Percentiles rank a stretch among this genome's conserved stretches.
Conservation (phyloP, 2,113 vertebrate genomes). For the Microtus oregoni region DNA sequence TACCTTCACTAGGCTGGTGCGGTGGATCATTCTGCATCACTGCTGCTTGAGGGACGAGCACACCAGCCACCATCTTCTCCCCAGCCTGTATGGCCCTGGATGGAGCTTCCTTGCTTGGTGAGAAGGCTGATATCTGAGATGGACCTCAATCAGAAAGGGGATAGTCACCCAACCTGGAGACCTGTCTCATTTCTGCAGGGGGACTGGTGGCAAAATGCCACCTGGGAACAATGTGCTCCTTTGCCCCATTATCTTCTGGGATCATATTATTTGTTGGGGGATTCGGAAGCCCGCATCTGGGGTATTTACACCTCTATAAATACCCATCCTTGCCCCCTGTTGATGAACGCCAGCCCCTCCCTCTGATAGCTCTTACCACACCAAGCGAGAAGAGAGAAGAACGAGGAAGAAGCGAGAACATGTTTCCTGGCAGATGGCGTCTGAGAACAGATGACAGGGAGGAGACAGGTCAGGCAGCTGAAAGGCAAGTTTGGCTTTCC, state of each 20-base stretch:
- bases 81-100: background rate
- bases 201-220: background rate
- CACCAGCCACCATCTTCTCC: background rate
- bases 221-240: background rate
- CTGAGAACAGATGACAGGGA: conserved; percentile 74
- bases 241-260: background rate
- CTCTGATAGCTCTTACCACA: conserved; percentile 47
- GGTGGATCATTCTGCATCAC: background rate
- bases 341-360: background rate
- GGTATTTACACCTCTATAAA: background rate
- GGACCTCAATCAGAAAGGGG: background rate
- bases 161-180: background rate
- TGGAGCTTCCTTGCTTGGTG: background rate
- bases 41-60: background rate
- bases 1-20: background rate
- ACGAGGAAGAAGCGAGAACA: conserved; percentile 52
- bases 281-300: background rate
- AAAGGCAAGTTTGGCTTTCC: conserved; percentile 69
- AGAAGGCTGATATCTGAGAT: background rate
- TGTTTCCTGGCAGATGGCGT: conserved; percentile 77
- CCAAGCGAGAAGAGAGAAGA: conserved; percentile 48
- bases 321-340: background rate
- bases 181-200: background rate
- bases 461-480: conserved; percentile 77
- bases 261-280: background rate